Conservation (phyloP, 2,113 vertebrate species). For the Antidorcas marsupialis region DNA sequence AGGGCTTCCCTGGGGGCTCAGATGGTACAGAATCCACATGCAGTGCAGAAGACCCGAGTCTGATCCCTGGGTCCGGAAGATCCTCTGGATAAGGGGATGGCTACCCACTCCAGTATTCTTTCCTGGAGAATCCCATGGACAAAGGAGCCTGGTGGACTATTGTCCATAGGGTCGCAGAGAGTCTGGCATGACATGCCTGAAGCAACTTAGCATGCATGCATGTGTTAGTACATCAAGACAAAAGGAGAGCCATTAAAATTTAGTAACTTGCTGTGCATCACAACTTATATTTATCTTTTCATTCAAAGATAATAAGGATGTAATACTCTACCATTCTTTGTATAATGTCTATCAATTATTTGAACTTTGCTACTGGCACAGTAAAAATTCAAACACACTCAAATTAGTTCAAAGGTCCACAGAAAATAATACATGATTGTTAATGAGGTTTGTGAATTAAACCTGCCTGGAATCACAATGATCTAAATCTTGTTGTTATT, state of each 20-base stretch:
- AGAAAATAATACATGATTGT: neutral
- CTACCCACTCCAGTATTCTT: neutral
- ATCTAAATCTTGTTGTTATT: neutral
- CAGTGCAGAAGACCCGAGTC: neutral
- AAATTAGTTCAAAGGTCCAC: slow-evolving; percentile 4
- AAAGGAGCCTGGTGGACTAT: neutral
- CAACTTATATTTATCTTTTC: neutral
- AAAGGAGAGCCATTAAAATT: neutral
- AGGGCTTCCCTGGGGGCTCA: neutral
- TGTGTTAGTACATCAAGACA: neutral
- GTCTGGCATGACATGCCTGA: neutral
- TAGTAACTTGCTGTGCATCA: neutral
- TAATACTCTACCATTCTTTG: neutral
- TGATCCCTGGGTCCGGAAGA: neutral
- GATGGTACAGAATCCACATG: neutral
- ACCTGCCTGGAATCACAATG: slow-evolving; percentile 9
- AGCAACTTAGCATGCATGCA: neutral
- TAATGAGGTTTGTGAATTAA: neutral
- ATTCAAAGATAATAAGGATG: neutral
- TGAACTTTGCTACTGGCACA: slow-evolving; percentile 40
- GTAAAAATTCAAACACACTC: slow-evolving; percentile 3
- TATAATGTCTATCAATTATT: slow-evolving; percentile 11
- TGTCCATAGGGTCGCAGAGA: neutral
- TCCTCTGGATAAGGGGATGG: neutral
- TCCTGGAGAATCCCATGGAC: neutral